Percentiles rank a stretch among this genome's conserved stretches.
phyloP scores from a whole-genome alignment of 2,797 vertebrate genomes.

The Merluccius polli region DNA sequence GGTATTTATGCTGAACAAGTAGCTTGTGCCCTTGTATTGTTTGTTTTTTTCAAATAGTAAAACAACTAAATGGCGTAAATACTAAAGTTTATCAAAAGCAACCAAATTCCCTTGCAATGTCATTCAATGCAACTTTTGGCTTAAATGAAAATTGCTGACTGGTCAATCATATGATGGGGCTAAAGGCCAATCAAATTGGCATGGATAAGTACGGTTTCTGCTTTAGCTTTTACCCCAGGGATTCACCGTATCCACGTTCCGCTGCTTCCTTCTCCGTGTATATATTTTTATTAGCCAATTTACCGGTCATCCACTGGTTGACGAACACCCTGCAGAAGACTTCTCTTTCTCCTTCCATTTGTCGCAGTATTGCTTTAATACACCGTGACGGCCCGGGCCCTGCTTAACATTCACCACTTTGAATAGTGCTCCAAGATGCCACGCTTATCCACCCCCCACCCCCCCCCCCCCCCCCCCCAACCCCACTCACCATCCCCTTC shows the following conservation, averaged over 20 bases:
- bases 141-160: neutral
- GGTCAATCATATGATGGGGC: neutral
- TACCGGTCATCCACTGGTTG: conserved; percentile 35
- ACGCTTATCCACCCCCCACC: neutral
- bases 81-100: neutral
- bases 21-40: neutral
- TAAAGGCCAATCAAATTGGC: neutral
- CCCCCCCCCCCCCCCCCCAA: neutral
- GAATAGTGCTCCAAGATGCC: conserved; percentile 7
- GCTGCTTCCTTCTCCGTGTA: neutral
- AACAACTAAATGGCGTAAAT: neutral
- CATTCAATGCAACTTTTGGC: neutral
- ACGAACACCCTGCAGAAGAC: conserved; percentile 18
- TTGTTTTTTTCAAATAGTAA: neutral
- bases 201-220: neutral
- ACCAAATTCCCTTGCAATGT: neutral
- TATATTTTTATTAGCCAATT: conserved; percentile 22
- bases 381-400: conserved; percentile 3
- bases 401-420: conserved; percentile 11
- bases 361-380: conserved; percentile 13
- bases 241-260: neutral
- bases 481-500: neutral
- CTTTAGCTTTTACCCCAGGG: neutral
- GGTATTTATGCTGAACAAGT: neutral
- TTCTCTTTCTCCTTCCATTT: conserved; percentile 18